Percentiles rank a stretch among this genome's conserved stretches.
These are phyloP conservation scores for Caracal caracal DNA, from an alignment of 2,113 vertebrate genomes.

Conservation along the genomic window DNA sequence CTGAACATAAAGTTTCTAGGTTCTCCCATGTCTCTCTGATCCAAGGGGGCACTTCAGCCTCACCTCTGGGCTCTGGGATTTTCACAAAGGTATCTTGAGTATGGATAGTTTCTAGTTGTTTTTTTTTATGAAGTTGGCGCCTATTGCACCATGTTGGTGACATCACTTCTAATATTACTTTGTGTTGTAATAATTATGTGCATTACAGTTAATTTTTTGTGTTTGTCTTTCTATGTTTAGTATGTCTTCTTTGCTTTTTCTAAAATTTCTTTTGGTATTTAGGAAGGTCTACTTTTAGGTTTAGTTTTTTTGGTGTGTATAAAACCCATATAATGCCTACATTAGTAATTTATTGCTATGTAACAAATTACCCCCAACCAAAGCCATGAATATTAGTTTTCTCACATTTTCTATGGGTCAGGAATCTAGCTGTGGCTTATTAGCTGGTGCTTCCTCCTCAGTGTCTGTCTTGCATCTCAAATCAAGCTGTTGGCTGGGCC, in stretches of 20 bases:
- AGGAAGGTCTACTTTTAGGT: neutral
- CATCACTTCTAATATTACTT: neutral
- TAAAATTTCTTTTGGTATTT: conserved; percentile 28
- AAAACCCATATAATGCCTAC: neutral
- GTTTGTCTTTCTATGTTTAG: neutral
- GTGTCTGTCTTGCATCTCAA: neutral
- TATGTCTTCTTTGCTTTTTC: neutral
- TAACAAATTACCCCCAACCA: neutral
- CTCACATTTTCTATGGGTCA: neutral
- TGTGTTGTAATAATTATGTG: neutral
- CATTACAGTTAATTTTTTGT: neutral
- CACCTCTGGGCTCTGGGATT: neutral
- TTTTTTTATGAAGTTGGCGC: neutral
- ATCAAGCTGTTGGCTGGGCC: neutral
- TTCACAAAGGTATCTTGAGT: neutral
- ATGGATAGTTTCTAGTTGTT: neutral
- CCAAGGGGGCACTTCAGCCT: neutral
- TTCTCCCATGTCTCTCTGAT: neutral
- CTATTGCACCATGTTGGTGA: neutral
- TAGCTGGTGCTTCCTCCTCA: neutral
- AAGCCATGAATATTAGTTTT: neutral
- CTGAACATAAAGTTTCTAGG: neutral
- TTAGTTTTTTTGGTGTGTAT: neutral
- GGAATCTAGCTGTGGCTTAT: neutral
- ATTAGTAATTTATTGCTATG: neutral